These are phyloP conservation scores for Diarsia mendica DNA, from an alignment of 2,888 invertebrate genomes.

Conservation along the genomic window DNA sequence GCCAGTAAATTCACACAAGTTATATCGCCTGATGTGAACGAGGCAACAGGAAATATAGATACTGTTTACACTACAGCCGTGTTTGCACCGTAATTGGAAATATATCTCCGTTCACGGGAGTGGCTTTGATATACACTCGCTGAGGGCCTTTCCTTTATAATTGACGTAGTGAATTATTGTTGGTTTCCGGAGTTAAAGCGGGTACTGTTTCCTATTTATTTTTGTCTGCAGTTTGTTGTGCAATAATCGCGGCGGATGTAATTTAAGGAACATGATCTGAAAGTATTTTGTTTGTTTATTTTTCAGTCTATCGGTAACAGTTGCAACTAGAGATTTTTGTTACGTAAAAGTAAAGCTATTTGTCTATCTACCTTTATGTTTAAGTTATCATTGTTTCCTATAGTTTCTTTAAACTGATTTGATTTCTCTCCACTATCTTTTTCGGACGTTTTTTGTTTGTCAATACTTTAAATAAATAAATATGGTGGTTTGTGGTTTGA, in stretches of 20 bases:
- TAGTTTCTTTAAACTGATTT: background rate
- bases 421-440: background rate
- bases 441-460: too few species aligned
- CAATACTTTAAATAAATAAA: too few species aligned
- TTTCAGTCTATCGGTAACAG: background rate
- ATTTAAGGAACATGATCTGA: conserved; percentile 12
- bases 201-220: conserved; percentile 43
- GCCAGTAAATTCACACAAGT: background rate
- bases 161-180: conserved; percentile 50
- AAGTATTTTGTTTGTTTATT: conserved; percentile 20
- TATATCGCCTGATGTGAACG: background rate
- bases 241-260: conserved; percentile 31
- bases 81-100: conserved; percentile 47
- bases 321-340: background rate
- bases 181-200: conserved; percentile 42
- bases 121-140: conserved; percentile 40
- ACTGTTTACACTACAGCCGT: conserved; percentile 15
- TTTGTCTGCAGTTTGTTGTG: conserved; percentile 33
- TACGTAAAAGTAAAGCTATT: background rate
- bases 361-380: background rate
- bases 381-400: background rate
- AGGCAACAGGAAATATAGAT: conserved; percentile 17
- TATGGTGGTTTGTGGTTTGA: background rate
- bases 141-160: conserved; percentile 58
- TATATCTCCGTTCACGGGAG: conserved; percentile 52